Percentiles rank a stretch among this genome's conserved stretches.
Conservation (phyloP, 2,113 vertebrate genomes). For the Aspiorhynchus laticeps region DNA sequence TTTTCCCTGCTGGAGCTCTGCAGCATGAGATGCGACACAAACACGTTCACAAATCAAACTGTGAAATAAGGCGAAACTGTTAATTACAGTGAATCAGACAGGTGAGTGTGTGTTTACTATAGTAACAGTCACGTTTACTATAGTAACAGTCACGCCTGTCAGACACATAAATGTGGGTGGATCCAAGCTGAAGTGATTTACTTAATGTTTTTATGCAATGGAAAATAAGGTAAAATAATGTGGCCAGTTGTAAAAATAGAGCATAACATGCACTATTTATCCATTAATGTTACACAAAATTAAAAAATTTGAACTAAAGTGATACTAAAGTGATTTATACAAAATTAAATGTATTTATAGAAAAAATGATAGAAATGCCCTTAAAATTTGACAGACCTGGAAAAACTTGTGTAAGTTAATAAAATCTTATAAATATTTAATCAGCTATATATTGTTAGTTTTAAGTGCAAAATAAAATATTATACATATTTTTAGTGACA, state of each 20-base stretch:
- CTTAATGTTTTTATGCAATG: conserved; percentile 24
- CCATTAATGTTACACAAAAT: neutral
- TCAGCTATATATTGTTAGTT: neutral
- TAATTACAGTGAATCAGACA: conserved; percentile 46
- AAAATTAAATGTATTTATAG: neutral
- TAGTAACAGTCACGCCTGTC: conserved; percentile 28
- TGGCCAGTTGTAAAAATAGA: conserved; percentile 1
- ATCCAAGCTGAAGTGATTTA: conserved; percentile 34
- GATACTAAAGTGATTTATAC: neutral
- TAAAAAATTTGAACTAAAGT: too few species aligned
- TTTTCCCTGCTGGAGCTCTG: neutral
- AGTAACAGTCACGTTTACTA: conserved; percentile 20
- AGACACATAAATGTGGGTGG: conserved; percentile 24
- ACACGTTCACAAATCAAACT: neutral
- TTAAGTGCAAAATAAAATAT: neutral
- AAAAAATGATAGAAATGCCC: neutral
- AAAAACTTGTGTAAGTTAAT: neutral
- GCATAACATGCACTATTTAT: neutral
- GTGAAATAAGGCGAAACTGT: conserved; percentile 34
- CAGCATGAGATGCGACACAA: conserved; percentile 36
- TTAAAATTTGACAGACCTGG: neutral
- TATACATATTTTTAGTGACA: neutral
- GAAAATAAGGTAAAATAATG: neutral
- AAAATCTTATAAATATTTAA: neutral
- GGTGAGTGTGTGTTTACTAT: conserved; percentile 45